These are phyloP conservation scores for Atethmia centrago DNA, from an alignment of 2,888 invertebrate genomes.

Conservation along the genomic window DNA sequence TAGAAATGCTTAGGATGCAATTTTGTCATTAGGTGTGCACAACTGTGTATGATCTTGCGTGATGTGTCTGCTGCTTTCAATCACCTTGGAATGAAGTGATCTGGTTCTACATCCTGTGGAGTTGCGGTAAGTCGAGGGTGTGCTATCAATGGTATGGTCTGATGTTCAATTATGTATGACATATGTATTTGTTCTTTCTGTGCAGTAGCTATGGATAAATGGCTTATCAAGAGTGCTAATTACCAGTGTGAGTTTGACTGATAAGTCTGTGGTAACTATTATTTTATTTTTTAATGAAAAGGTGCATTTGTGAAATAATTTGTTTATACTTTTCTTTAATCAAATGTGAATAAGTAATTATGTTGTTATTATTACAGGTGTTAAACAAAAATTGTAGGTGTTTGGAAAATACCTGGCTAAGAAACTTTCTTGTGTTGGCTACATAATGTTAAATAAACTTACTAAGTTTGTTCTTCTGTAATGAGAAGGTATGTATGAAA, in stretches of 20 bases:
- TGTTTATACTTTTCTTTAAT: slow-evolving; percentile 2
- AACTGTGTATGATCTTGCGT: no score
- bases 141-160: slow-evolving; percentile 68
- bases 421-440: slow-evolving; percentile 11
- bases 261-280: slow-evolving; percentile 69
- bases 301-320: slow-evolving; percentile 39
- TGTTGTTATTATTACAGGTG: slow-evolving; percentile 40
- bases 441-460: slow-evolving; percentile 3
- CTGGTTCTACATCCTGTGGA: slow-evolving; percentile 65
- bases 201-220: slow-evolving; percentile 75
- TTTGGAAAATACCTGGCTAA: slow-evolving; percentile 15
- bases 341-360: not conserved
- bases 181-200: slow-evolving; percentile 70
- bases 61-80: slow-evolving; percentile 69
- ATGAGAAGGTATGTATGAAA: slow-evolving; percentile 41
- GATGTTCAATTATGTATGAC: slow-evolving; percentile 63
- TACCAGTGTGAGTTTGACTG: slow-evolving; percentile 70
- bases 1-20: no score
- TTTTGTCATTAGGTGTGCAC: no score
- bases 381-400: not conserved
- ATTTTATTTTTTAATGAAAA: slow-evolving; percentile 50
- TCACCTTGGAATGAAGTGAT: slow-evolving; percentile 66
- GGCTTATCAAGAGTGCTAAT: slow-evolving; percentile 76
- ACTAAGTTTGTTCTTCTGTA: slow-evolving; percentile 27
- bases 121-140: slow-evolving; percentile 74